Conservation (phyloP, 2,113 vertebrate species). For the Malurus melanocephalus region DNA sequence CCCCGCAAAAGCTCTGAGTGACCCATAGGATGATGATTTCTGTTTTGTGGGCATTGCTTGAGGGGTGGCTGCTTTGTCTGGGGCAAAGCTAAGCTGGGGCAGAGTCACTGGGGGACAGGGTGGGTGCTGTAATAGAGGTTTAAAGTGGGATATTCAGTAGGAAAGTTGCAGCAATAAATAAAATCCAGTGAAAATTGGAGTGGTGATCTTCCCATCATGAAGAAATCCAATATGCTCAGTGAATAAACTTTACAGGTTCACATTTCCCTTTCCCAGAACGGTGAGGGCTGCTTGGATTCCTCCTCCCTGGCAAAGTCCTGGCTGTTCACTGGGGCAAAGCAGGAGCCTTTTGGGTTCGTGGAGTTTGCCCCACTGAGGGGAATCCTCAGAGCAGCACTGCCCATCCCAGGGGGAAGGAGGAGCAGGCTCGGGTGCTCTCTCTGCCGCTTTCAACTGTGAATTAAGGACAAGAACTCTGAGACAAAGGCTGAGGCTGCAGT, state of each 20-base stretch:
- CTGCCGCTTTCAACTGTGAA: neutral
- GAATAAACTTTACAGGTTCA: neutral
- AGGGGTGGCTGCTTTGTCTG: neutral
- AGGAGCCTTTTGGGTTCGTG: neutral
- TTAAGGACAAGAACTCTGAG: neutral
- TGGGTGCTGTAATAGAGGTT: neutral
- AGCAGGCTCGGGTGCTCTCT: neutral
- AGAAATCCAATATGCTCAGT: neutral
- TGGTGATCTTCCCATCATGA: neutral
- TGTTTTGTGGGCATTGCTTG: neutral
- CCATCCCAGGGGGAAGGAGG: neutral
- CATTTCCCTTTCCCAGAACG: neutral
- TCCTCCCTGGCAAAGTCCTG: neutral
- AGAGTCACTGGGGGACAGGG: neutral
- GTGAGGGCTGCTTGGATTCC: neutral
- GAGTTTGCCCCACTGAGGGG: neutral
- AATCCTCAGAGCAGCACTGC: neutral
- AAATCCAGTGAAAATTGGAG: neutral
- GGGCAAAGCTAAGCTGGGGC: neutral
- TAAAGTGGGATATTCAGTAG: neutral
- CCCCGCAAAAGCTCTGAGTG: neutral
- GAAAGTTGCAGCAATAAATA: neutral
- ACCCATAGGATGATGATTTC: neutral
- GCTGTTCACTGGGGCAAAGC: neutral
- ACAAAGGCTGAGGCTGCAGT: neutral